Evolutionary conservation across 2,113 vertebrate species (phyloP).

Genomic region (Syngnathus typhle): DNA sequence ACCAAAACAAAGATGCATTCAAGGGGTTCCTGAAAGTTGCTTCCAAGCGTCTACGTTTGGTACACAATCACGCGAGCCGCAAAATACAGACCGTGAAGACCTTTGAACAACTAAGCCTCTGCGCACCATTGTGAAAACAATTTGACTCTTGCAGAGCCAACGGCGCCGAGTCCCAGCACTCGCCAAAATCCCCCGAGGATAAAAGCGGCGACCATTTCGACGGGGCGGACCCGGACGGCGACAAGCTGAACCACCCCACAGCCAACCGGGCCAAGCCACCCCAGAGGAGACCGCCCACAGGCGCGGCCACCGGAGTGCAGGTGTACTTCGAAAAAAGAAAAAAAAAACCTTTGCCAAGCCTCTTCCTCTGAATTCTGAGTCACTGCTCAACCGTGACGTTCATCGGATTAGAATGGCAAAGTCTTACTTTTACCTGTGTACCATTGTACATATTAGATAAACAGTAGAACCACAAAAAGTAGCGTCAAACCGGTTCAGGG

Average conservation of each 20-base stretch:
- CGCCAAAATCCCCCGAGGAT: slow-evolving; percentile 44
- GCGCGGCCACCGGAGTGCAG: slow-evolving; percentile 13
- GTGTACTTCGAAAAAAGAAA: slow-evolving; percentile 21
- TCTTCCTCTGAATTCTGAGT: neutral
- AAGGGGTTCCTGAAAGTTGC: slow-evolving; percentile 17
- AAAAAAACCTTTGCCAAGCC: neutral
- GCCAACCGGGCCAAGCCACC: slow-evolving; percentile 73
- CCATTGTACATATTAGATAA: neutral
- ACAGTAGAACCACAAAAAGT: neutral
- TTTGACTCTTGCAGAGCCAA: slow-evolving; percentile 35
- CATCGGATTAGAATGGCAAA: neutral
- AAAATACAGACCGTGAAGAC: neutral
- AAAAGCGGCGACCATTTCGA: slow-evolving; percentile 59
- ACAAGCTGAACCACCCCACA: slow-evolving; percentile 71
- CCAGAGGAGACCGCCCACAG: slow-evolving; percentile 67
- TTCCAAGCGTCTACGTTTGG: slow-evolving; percentile 6
- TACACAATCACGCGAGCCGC: neutral
- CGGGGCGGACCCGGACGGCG: slow-evolving; percentile 54
- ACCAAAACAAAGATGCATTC: slow-evolving; percentile 34
- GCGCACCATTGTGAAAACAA: neutral
- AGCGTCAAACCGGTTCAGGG: neutral
- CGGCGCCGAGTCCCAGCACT: slow-evolving; percentile 37
- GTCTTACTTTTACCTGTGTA: neutral
- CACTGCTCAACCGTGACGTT: neutral
- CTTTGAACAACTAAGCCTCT: neutral